These are phyloP conservation scores for Aldabrachelys gigantea DNA, from an alignment of 2,113 vertebrate genomes.

Conservation along the genomic window DNA sequence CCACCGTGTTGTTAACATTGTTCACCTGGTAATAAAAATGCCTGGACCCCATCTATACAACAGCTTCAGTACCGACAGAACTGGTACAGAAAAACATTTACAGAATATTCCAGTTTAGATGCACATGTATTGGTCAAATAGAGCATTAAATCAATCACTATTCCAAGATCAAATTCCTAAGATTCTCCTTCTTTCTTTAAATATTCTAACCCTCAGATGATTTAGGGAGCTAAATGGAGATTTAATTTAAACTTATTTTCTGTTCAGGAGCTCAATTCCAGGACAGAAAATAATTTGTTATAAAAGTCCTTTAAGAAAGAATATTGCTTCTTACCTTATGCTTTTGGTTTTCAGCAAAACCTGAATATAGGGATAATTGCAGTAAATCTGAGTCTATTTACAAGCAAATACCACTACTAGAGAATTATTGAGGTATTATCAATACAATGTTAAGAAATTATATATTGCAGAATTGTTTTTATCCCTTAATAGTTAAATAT, in stretches of 20 bases:
- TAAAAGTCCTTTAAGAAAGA: conserved; percentile 10
- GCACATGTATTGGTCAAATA: background rate
- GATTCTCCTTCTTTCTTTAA: background rate
- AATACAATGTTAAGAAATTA: background rate
- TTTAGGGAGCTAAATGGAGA: background rate
- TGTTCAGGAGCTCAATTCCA: background rate
- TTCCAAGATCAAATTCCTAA: background rate
- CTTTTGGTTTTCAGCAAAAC: background rate
- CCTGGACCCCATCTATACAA: background rate
- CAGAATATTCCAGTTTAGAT: background rate
- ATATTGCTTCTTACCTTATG: background rate
- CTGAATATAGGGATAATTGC: background rate
- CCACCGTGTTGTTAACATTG: background rate
- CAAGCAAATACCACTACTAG: background rate
- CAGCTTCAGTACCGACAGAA: rapidly evolving
- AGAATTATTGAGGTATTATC: background rate
- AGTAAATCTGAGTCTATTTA: background rate
- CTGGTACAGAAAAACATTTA: background rate
- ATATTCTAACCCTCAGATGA: background rate
- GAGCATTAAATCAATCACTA: background rate
- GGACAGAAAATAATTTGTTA: background rate
- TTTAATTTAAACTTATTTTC: conserved; percentile 38
- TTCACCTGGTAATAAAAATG: background rate
- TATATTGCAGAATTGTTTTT: background rate
- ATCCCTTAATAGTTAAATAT: background rate